A percentile compares a stretch with the other conserved stretches of the same genome.
Evolutionary conservation across 2,888 invertebrate species (phyloP).

Genomic region (Barypeithes pellucidus): DNA sequence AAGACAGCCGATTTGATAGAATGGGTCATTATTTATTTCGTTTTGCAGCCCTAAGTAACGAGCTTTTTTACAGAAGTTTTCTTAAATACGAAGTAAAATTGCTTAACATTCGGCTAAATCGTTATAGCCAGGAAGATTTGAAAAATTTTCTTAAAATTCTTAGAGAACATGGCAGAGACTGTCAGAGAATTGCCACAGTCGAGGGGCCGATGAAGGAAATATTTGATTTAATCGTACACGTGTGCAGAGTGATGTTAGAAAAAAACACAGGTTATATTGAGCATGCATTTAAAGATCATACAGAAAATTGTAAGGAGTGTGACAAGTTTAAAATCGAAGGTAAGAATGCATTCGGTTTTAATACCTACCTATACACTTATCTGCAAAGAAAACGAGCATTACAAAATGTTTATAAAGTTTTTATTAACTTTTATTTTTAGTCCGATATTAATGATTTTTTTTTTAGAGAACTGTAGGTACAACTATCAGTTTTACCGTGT

Average conservation of each 20-base stretch:
- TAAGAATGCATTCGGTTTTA: constrained; percentile 24
- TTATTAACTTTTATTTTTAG: too few relatives aligned
- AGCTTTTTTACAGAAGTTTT: constrained; percentile 67
- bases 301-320: constrained; percentile 25
- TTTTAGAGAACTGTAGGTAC: too few relatives aligned
- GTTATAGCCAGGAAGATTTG: constrained; percentile 50
- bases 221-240: constrained; percentile 29
- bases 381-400: too few relatives aligned
- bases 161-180: constrained; percentile 54
- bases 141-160: constrained; percentile 54
- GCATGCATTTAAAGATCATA: constrained; percentile 45
- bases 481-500: too few relatives aligned
- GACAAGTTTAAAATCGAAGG: constrained; percentile 45
- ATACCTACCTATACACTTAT: too few relatives aligned
- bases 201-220: constrained; percentile 41
- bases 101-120: constrained; percentile 53
- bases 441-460: too few relatives aligned
- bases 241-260: constrained; percentile 56
- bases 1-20: constrained; percentile 75
- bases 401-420: too few relatives aligned
- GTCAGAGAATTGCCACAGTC: constrained; percentile 34
- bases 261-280: constrained; percentile 49
- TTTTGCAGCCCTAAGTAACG: constrained; percentile 67
- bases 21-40: constrained; percentile 76
- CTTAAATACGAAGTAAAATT: constrained; percentile 53